Evolutionary conservation across 2,888 invertebrate genomes (phyloP), one percentile per base, ranked within the genome.

Genomic region (Holacanthella duospinosa): DNA sequence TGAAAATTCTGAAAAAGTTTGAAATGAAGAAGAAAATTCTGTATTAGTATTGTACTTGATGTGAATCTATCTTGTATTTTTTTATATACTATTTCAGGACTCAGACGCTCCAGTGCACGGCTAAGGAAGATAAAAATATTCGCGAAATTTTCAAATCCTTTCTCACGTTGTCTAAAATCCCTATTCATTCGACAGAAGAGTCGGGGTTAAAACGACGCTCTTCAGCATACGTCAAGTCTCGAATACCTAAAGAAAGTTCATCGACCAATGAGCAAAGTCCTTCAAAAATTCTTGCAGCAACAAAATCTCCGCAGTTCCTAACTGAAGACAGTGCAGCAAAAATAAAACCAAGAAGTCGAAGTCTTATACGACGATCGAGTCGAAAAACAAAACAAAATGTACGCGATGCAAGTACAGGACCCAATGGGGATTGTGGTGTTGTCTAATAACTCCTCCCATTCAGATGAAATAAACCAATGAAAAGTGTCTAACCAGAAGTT

Each of bases 91-190:
- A n/a, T n/a, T n/a, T n/a, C n/a, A 85, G 87, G 73, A 85, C 84
- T 63, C 86, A 87, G 77, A 84, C 88, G 56, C 79, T 87, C 74
- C 88, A 86, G 77, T 88, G 86, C 77, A 89, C 87, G 57, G 88
- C 88, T 21, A 88, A 87, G 76, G 86, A 86, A 75, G 87, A 88
- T 76, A 83, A 83, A 74, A 87, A 86, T 76, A 84, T 91, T 68
- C 84, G 84, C 74, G 89, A 90, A 72, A 83, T 90, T 64, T 92
- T 92, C 78, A 85, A 87, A 74, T 84, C 85, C 63, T 84, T 92
- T 76, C 81, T 91, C 67, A 59, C 62, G 43, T 78, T 86, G 68
- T 84, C 85, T 43, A 81, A 81, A 59, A 48, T 70, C 2, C 60
- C 70, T 12, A 55, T 68, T n/a, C 66, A 65, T 12, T n/a, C n/a